Base-by-base conservation (phyloP, 1,140 invertebrate genomes). In the Aphelenchoides fujianensis region DNA sequence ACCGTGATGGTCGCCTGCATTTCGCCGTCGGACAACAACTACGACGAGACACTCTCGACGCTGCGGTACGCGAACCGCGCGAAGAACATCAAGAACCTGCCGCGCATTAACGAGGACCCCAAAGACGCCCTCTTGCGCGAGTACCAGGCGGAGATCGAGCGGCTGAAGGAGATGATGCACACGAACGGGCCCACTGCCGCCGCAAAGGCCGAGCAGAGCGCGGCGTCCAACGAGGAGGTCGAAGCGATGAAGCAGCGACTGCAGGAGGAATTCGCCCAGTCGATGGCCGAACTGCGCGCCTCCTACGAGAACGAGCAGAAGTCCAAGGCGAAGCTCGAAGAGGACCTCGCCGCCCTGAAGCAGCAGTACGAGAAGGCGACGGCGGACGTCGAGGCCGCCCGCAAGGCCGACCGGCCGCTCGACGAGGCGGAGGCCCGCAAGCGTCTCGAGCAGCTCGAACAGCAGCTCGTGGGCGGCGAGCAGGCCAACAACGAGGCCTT, bases 1-100 rank as follows among this genome's bases (percentile, higher is more conserved):
- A 97, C 94, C 16, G 91, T 96, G 41, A 97, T 97, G 94, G 91
- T 97, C 53, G 94, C 94, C 16, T 95, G 94, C 23, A 89, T 92
- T 32, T 91, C 91, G 78, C 91, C 91, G 0, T 90, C 91, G 7
- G 89, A 91, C 84, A 89, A 91, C 83, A 90, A 92, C 85, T 92
- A 90, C 84, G 90, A 89, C 16, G 90, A 93, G 83, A 92, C 92
- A 0, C 83, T 91, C 16, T 90, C 90, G 75, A 90, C 91, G 28
- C 85, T 91, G 55, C 87, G 91, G 27, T 91, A 91, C 76, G 91
- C 91, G 0, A 92, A 92, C 85, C 86, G 90, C 66, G 91, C 90
- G 23, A 94, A 94, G 84, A 94, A 94, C 82, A 95, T 96, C 66
- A 92, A 95, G 82, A 95, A 95, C 84, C 93, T 93, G 82, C 92